Evolutionary conservation across 1,140 invertebrate genomes (phyloP).

Genomic region (Magallana gigas): DNA sequence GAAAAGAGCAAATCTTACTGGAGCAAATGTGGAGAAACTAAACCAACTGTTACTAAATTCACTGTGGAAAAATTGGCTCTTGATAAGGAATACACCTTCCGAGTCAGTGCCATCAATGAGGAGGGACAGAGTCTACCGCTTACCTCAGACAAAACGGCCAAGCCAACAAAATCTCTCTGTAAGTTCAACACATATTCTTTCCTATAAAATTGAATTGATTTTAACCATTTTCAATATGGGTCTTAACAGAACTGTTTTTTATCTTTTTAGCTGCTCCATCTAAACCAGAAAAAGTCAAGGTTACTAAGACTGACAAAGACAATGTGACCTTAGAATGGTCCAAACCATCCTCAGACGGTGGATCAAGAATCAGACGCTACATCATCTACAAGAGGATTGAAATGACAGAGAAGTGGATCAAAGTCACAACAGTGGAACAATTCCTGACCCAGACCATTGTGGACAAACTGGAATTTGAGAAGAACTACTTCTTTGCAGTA

Average conservation of each 20-base stretch:
- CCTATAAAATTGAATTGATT: neutral
- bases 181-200: conserved; percentile 80
- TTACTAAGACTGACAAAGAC: conserved; percentile 81
- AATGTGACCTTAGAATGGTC: conserved; percentile 94
- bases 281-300: conserved; percentile 86
- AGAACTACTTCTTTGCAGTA: conserved; percentile 97
- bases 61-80: conserved; percentile 89
- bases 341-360: conserved; percentile 88
- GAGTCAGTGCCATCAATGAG: conserved; percentile 95
- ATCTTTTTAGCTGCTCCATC: conserved; percentile 91
- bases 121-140: conserved; percentile 95
- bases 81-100: conserved; percentile 95
- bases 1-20: conserved; percentile 60
- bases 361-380: conserved; percentile 93
- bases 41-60: conserved; percentile 79
- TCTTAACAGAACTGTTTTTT: conserved; percentile 73
- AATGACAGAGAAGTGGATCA: conserved; percentile 69
- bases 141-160: conserved; percentile 95
- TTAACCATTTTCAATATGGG: neutral
- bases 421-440: conserved; percentile 83
- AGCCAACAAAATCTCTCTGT: conserved; percentile 94
- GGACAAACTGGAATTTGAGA: conserved; percentile 86
- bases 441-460: conserved; percentile 82
- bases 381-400: conserved; percentile 82
- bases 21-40: conserved; percentile 58